Percentiles rank a stretch among this genome's conserved stretches.
Conservation (phyloP, 2,888 invertebrate genomes). For the Lasioglossum morio region DNA sequence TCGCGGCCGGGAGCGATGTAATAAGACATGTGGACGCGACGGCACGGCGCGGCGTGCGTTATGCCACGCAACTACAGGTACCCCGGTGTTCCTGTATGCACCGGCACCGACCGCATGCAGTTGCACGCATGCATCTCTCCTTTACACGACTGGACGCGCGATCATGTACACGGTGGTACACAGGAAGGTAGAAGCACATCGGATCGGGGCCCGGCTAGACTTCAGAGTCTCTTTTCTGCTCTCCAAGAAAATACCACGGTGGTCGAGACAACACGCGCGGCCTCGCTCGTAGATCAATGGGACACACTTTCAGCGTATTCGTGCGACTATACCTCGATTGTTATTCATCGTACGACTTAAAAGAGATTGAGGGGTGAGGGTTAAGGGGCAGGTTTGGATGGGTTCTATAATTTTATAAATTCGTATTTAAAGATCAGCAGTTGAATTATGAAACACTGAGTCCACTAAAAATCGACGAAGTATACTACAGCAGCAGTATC, state of each 20-base stretch:
- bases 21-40: constrained; percentile 49
- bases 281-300: constrained; percentile 73
- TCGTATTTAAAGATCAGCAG: too few relatives aligned
- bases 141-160: constrained; percentile 4
- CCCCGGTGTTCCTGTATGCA: constrained; percentile 53
- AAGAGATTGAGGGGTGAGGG: constrained; percentile 38
- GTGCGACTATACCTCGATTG: constrained; percentile 67
- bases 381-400: neutral
- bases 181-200: constrained; percentile 5
- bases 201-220: neutral
- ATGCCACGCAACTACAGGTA: neutral
- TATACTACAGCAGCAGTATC: too few relatives aligned
- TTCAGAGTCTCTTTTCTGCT: neutral
- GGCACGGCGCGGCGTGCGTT: neutral
- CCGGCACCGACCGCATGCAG: constrained; percentile 22
- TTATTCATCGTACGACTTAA: constrained; percentile 66
- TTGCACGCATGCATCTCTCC: constrained; percentile 45
- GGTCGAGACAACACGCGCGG: constrained; percentile 58
- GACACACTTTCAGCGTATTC: constrained; percentile 72
- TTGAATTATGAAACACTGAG: too few relatives aligned
- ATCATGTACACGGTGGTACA: constrained; percentile 17
- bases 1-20: constrained; percentile 39
- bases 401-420: neutral
- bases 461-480: too few relatives aligned
- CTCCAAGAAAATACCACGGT: constrained; percentile 43